These are phyloP conservation scores for Regulus satrapa DNA, from an alignment of 2,113 vertebrate genomes.

Conservation along the genomic window DNA sequence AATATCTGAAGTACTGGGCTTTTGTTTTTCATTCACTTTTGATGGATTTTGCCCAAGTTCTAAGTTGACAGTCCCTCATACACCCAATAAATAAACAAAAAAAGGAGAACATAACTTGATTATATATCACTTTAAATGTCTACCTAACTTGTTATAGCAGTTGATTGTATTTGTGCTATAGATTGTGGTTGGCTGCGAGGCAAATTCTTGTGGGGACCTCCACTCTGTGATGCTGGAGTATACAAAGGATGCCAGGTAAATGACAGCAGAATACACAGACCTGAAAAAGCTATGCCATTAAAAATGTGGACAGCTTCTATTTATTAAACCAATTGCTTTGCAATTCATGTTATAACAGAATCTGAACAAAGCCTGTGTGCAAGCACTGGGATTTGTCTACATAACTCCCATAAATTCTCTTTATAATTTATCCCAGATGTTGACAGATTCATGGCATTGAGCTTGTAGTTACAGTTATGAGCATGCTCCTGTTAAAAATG, in stretches of 20 bases:
- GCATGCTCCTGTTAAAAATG: background rate
- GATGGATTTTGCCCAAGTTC: background rate
- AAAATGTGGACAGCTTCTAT: background rate
- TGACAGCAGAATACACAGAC: background rate
- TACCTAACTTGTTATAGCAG: background rate
- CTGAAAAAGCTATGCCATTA: background rate
- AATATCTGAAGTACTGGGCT: background rate
- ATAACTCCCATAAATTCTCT: background rate
- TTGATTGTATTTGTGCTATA: slow-evolving; percentile 64
- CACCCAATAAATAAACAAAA: background rate
- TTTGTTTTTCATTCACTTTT: background rate
- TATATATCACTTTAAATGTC: background rate
- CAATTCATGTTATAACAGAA: background rate
- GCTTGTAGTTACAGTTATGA: background rate
- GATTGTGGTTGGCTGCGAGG: slow-evolving; percentile 98
- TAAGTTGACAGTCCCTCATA: background rate
- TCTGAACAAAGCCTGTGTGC: background rate
- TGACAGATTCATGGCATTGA: background rate
- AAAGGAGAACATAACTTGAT: background rate
- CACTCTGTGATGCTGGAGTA: slow-evolving; percentile 96
- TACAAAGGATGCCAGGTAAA: slow-evolving; percentile 93
- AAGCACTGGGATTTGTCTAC: slow-evolving; percentile 13
- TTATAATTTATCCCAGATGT: background rate
- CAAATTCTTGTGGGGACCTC: slow-evolving; percentile 91
- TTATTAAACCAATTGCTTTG: slow-evolving; percentile 11